A percentile compares a stretch with the other conserved stretches of the same genome.
These are phyloP conservation scores for Acrossocheilus fasciatus DNA, from an alignment of 2,797 vertebrate genomes.

Conservation along the genomic window DNA sequence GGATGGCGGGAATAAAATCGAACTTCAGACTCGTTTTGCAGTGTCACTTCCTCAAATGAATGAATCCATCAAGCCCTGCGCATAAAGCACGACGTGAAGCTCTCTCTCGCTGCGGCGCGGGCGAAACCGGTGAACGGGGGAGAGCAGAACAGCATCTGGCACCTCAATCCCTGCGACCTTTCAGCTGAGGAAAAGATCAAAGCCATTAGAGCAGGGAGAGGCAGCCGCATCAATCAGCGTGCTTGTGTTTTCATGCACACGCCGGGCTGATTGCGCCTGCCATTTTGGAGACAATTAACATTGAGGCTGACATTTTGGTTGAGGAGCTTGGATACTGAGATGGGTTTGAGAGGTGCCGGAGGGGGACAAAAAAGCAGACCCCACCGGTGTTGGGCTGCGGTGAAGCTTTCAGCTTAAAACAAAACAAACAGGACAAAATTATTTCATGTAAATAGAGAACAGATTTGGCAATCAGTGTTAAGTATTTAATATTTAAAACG, in stretches of 20 bases:
- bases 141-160: slow-evolving; percentile 57
- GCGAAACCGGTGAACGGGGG: slow-evolving; percentile 40
- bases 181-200: slow-evolving; percentile 64
- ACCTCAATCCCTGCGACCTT: slow-evolving; percentile 63
- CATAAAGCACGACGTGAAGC: slow-evolving; percentile 40
- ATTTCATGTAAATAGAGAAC: not conserved
- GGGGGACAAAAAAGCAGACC: slow-evolving; percentile 41
- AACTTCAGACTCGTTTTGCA: slow-evolving; percentile 64
- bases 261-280: slow-evolving; percentile 60
- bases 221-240: slow-evolving; percentile 63
- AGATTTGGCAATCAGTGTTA: no score
- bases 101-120: slow-evolving; percentile 32
- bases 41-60: slow-evolving; percentile 65
- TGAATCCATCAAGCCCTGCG: slow-evolving; percentile 60
- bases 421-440: not conserved
- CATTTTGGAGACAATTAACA: slow-evolving; percentile 66
- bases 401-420: slow-evolving; percentile 3
- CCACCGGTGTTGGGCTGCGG: slow-evolving; percentile 10
- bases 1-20: slow-evolving; percentile 66
- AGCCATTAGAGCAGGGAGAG: slow-evolving; percentile 62
- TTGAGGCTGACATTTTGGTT: slow-evolving; percentile 60
- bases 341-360: slow-evolving; percentile 47
- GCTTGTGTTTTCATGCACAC: slow-evolving; percentile 64
- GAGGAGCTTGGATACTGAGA: slow-evolving; percentile 49
- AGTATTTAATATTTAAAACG: not conserved